Evolutionary conservation across 1,140 invertebrate genomes (phyloP).

Genomic region (Amphibalanus amphitrite): DNA sequence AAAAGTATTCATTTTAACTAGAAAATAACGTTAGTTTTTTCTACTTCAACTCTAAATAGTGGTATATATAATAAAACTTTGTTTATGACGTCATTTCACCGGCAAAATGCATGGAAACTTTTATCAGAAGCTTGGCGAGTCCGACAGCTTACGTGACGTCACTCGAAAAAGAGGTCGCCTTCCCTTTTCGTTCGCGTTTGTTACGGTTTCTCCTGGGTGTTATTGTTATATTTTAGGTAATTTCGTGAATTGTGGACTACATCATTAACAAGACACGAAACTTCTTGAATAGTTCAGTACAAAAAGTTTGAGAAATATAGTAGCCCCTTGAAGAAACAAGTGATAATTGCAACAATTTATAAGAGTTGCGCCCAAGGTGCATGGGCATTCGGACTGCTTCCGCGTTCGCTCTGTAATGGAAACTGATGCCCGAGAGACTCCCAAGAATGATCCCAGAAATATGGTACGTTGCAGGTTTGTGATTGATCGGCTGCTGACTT

Average conservation of each 20-base stretch:
- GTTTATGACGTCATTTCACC: background rate
- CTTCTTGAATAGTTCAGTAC: too few relatives aligned
- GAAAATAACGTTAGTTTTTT: background rate
- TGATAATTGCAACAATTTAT: too few relatives aligned
- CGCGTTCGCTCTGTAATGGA: background rate
- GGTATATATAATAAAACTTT: background rate
- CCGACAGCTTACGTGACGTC: background rate
- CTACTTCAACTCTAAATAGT: background rate
- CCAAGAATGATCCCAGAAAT: background rate
- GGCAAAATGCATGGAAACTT: background rate
- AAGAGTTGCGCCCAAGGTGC: background rate
- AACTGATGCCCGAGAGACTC: background rate
- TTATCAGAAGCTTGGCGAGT: background rate
- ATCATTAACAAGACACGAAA: too few relatives aligned
- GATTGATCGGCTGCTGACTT: too few relatives aligned
- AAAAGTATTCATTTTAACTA: too few relatives aligned
- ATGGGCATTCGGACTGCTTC: background rate
- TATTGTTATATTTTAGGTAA: background rate
- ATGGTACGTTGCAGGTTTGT: background rate
- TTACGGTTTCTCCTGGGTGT: background rate
- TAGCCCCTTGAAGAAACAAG: too few relatives aligned
- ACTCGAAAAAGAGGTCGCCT: background rate
- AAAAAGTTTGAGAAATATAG: too few relatives aligned
- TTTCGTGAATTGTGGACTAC: too few relatives aligned
- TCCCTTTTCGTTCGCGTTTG: background rate